A percentile compares a stretch with the other conserved stretches of the same genome.
phyloP scores from a whole-genome alignment of 2,797 vertebrate genomes.

The Gymnopithys bicolor region DNA sequence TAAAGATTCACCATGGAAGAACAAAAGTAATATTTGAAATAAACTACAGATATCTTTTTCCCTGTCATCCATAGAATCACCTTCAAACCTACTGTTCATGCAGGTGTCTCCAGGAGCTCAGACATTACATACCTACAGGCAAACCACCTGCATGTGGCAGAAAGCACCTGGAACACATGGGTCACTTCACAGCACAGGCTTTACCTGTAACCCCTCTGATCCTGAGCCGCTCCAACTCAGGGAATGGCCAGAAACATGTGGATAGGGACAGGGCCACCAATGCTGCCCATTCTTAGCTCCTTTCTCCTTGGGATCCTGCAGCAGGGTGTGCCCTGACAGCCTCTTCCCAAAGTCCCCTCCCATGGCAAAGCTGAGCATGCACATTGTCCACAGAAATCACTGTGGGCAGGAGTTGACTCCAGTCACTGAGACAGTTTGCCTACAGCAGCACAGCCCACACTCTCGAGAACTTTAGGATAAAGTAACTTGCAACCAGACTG shows the following conservation, averaged over 20 bases:
- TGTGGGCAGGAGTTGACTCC: neutral
- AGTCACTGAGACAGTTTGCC: neutral
- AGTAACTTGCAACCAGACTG: neutral
- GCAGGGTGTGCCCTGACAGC: neutral
- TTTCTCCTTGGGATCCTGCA: rapidly evolving
- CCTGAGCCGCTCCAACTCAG: neutral
- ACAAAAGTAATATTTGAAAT: neutral
- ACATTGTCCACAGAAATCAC: rapidly evolving
- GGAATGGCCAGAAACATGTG: rapidly evolving
- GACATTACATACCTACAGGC: rapidly evolving
- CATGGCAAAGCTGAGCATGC: rapidly evolving
- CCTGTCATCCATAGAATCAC: neutral
- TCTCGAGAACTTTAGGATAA: neutral
- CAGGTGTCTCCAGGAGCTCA: neutral
- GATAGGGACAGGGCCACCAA: rapidly evolving
- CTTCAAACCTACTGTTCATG: neutral
- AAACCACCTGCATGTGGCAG: neutral
- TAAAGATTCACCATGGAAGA: neutral
- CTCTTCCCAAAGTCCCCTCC: neutral
- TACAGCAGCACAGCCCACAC: neutral
- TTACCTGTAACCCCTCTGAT: too few species aligned
- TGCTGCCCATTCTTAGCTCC: rapidly evolving
- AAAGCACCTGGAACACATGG: neutral
- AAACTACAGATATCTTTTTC: neutral
- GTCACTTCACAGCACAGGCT: neutral